Base-by-base conservation (phyloP, 37 sponge, comb jelly and placozoan genomes). In the Theonella swinhoei region DNA sequence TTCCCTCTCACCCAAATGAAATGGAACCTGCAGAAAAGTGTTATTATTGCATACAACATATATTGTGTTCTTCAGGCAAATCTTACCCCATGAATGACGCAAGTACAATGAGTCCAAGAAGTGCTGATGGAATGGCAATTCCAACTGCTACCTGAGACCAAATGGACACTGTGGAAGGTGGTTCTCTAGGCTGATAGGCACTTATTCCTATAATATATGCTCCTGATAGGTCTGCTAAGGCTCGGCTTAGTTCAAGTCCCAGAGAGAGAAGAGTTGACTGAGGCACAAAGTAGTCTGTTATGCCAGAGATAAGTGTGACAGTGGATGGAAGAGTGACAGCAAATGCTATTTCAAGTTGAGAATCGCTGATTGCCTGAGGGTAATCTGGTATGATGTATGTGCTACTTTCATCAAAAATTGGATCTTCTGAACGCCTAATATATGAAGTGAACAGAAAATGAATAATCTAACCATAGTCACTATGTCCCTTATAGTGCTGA, bases 231-330 rank as follows among this genome's bases (percentile, higher is more conserved):
- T 68, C 69, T 7, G 69, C 69, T 3, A 68, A 33, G 29, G 2
- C 69, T 33, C 32, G 69, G 33, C 34, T 33, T 33, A 68, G 30
- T 33, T 7, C 69, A 1, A 68, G 14, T 20, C 69, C 33, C 9
- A 68, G 30, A 22, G 69, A 30, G 29, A 68, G 69, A 33, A 68
- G 69, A 32, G 69, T 68, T 7, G 69, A 28, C 69, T 68, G 69
- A 20, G 33, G 69, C 32, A 68, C 69, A 14, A 47, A 47, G 14
- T 47, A 47, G 7, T 17, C 14, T 17, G 7, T 17, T 33, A 68
- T 29, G 2, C 69, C 69, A 5, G 1, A 33, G 5, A 8, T 20
- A 11, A 4, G n/a, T 11, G 19, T 23, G 66, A 4, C 5, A 68
- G 33, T 29, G 54, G 54, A 47, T 17, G 7, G 14, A 17, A 47